phyloP scores from a whole-genome alignment of 1,140 invertebrate genomes.

The Semibalanus balanoides region DNA sequence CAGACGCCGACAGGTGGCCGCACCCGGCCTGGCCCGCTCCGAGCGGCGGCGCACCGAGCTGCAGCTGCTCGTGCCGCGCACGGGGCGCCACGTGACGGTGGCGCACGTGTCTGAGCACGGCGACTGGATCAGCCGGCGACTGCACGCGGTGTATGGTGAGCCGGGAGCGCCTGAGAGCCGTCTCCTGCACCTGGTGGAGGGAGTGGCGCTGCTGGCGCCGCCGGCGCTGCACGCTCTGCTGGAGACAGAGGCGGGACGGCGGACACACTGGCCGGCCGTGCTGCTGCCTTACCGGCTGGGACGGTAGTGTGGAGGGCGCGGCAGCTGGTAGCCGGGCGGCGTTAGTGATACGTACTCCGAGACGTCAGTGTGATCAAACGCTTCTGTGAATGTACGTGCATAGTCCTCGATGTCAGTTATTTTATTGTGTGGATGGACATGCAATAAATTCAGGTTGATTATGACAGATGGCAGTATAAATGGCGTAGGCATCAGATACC shows the following conservation, averaged over 20 bases:
- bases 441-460: background rate
- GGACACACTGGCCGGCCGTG: background rate
- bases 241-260: too few relatives aligned
- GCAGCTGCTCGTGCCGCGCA: background rate
- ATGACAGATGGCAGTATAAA: too few relatives aligned
- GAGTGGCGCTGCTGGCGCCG: background rate
- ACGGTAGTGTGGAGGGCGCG: too few relatives aligned
- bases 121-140: background rate
- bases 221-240: background rate
- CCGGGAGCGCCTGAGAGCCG: background rate
- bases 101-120: background rate
- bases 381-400: background rate
- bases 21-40: background rate
- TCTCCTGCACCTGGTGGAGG: background rate
- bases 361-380: too few relatives aligned
- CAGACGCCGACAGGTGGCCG: background rate
- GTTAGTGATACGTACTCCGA: too few relatives aligned
- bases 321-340: too few relatives aligned
- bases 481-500: too few relatives aligned
- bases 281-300: background rate
- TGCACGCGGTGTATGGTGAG: background rate
- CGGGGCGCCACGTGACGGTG: background rate
- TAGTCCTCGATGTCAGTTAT: background rate
- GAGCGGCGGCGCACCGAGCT: background rate
- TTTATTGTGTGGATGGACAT: background rate